Conservation (phyloP, 2,113 vertebrate species). For the Pycnonotus jocosus region DNA sequence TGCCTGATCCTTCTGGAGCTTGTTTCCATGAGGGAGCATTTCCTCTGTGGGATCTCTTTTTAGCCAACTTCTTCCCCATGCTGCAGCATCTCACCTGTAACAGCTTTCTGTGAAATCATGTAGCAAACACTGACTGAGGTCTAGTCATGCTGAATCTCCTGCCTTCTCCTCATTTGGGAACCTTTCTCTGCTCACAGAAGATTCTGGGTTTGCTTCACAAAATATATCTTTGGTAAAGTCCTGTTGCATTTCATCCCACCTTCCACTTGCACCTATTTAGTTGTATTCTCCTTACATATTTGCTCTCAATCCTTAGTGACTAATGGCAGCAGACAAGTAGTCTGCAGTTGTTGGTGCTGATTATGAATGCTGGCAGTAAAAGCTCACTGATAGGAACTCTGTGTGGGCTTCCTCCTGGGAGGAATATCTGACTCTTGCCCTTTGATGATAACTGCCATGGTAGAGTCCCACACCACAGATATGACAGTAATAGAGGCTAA, state of each 20-base stretch:
- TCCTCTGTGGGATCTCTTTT: not conserved
- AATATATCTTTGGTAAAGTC: not conserved
- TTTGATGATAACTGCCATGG: not conserved
- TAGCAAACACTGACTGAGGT: not conserved
- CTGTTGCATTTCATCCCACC: not conserved
- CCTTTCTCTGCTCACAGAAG: not conserved
- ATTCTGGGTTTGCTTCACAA: not conserved
- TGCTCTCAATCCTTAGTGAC: not conserved
- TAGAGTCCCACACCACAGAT: not conserved
- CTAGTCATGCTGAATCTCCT: not conserved
- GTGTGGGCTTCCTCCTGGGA: not conserved
- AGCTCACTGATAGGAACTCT: rapidly evolving
- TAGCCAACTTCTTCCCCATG: not conserved
- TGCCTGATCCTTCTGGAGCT: not conserved
- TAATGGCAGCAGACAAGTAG: not conserved
- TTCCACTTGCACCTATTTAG: not conserved
- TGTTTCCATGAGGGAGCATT: rapidly evolving
- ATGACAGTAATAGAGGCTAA: not conserved
- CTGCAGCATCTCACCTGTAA: not conserved
- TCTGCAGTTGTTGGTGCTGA: not conserved
- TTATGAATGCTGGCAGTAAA: not conserved
- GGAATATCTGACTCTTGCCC: not conserved
- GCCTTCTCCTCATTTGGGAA: not conserved
- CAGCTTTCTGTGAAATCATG: not conserved
- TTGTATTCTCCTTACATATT: not conserved